Base-by-base conservation (phyloP, 37 sponge, comb jelly and placozoan species). In the Chondrosia reniformis region DNA sequence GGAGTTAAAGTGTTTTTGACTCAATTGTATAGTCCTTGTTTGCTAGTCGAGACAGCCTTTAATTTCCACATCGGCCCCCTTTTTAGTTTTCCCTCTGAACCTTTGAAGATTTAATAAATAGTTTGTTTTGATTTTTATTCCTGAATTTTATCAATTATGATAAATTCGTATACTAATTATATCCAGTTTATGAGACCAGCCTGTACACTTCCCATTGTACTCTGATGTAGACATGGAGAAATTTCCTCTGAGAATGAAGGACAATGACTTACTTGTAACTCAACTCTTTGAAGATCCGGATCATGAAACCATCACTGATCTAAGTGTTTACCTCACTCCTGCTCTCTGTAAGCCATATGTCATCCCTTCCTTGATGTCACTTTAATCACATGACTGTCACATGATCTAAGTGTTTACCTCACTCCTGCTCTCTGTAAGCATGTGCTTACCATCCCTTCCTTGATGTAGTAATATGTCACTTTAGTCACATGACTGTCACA, bases 241-340 rank as follows among this genome's bases (percentile, higher is more conserved):
- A 82, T 97, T 97, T 71, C 98, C 98, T 8, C 89, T 97, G 24
- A 74, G 98, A 21, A 94, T 97, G 98, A 97, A 94, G 66, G 98
- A 97, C 85, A 97, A 97, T 79, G 98, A 97, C 39, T 79, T 97
- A 12, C 91, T 97, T 9, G 93, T 97, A 40, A 92, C 85, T 0
- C 80, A 97, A 76, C 84, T 97, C 63, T 97, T 95, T 56, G 83
- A 91, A 21, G 98, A 97, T 52, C 98, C 98, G 1, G 84, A 66
- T 52, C 81, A 94, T 45, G 92, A 94, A 21, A 67, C 91, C 42
- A 82, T 93, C 39, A 93, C 97, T 7, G 83, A 93, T 34, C 88
- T 91, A 67, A 90, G 95, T 58, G 90, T 97, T 54, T 97, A 89
- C 78, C 52, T 89, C 83, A 89, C 93, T 31, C 95, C 98, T 7